These are phyloP conservation scores for Rhynchonycteris naso DNA, from an alignment of 2,797 vertebrate species.

Conservation along the genomic window DNA sequence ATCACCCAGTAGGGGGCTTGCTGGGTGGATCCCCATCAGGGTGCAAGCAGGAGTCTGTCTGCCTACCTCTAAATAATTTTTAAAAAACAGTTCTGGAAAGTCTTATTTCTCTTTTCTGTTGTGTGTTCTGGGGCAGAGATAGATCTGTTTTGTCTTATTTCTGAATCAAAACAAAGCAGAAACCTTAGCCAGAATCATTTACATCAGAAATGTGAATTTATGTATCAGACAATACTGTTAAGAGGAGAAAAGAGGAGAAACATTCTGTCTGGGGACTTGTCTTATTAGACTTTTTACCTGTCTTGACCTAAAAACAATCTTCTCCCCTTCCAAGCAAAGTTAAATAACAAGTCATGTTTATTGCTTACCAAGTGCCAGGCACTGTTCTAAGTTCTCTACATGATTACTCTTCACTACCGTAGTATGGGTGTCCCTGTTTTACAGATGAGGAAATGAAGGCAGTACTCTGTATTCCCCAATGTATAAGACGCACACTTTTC, in stretches of 20 bases:
- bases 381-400: too few relatives aligned
- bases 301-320: slow-evolving; percentile 33
- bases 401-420: too few relatives aligned
- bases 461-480: too few relatives aligned
- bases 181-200: slow-evolving; percentile 47
- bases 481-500: too few relatives aligned
- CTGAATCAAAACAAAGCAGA: slow-evolving; percentile 56
- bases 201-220: slow-evolving; percentile 43
- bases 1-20: too few relatives aligned
- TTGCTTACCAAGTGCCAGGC: too few relatives aligned
- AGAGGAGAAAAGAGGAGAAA: slow-evolving; percentile 60
- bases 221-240: slow-evolving; percentile 51
- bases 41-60: too few relatives aligned
- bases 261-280: background rate
- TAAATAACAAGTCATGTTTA: too few relatives aligned
- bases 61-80: too few relatives aligned
- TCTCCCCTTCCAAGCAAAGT: background rate
- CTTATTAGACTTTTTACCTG: slow-evolving; percentile 1
- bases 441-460: too few relatives aligned
- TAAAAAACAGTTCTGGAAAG: background rate
- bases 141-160: slow-evolving; percentile 2
- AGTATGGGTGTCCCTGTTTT: too few relatives aligned
- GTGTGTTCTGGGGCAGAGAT: background rate
- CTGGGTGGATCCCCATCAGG: too few relatives aligned
- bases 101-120: slow-evolving; percentile 9